Conservation (phyloP, 2,888 invertebrate genomes). For the Cantharis flavilabris region DNA sequence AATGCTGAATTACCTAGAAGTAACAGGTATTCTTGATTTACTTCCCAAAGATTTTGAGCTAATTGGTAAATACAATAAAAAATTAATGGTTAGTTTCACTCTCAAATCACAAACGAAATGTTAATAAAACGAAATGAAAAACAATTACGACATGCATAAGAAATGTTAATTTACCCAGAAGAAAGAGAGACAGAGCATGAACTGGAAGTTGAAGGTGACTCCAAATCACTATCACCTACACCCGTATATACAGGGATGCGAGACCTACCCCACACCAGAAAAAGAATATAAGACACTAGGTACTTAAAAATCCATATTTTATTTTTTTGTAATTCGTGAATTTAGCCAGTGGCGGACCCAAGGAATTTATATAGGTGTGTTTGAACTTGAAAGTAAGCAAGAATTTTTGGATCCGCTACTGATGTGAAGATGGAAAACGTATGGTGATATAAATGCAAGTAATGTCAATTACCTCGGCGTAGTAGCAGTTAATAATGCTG, state of each 20-base stretch:
- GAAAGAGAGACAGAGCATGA: slow-evolving; percentile 57
- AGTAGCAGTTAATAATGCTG: slow-evolving; percentile 77
- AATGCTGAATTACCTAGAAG: slow-evolving; percentile 45
- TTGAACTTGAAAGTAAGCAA: neutral
- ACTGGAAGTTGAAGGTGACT: slow-evolving; percentile 55
- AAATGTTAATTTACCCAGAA: slow-evolving; percentile 53
- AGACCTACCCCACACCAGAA: slow-evolving; percentile 53
- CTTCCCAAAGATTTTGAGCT: slow-evolving; percentile 51
- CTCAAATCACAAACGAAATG: neutral
- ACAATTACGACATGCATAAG: slow-evolving; percentile 38
- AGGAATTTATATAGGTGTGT: too few species aligned
- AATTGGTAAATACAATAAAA: slow-evolving; percentile 34
- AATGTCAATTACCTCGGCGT: slow-evolving; percentile 69
- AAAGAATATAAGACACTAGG: neutral
- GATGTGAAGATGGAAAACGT: neutral
- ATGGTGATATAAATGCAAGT: neutral
- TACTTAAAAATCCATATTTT: neutral
- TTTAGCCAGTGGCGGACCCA: neutral
- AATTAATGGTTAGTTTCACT: neutral
- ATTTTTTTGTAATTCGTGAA: neutral
- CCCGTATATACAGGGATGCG: slow-evolving; percentile 77
- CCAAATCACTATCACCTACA: slow-evolving; percentile 52
- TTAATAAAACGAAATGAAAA: slow-evolving; percentile 8
- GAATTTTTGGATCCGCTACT: neutral
- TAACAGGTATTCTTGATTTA: slow-evolving; percentile 52